A percentile compares a stretch with the other conserved stretches of the same genome.
These are phyloP conservation scores for Ephestia elutella DNA, from an alignment of 1,140 invertebrate species.

Conservation along the genomic window DNA sequence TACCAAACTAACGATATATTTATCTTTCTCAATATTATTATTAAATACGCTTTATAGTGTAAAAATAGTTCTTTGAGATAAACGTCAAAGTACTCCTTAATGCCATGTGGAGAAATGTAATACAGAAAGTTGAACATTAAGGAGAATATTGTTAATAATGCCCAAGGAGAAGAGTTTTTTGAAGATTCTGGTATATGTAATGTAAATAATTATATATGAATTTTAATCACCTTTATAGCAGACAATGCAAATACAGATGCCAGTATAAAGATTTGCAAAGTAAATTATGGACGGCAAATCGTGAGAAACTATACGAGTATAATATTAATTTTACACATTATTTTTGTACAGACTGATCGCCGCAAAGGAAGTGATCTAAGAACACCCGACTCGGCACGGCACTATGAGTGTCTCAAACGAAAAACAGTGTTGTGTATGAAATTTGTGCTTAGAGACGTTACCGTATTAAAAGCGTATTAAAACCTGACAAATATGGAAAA, in stretches of 20 bases:
- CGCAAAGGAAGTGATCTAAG: slow-evolving; percentile 1
- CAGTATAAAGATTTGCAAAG: slow-evolving; percentile 19
- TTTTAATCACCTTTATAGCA: slow-evolving; percentile 30
- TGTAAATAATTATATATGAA: slow-evolving; percentile 35
- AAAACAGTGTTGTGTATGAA: background rate
- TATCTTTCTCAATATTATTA: slow-evolving; percentile 49
- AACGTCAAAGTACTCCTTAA: slow-evolving; percentile 53
- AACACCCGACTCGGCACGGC: background rate
- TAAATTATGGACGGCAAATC: slow-evolving; percentile 27
- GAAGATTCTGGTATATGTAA: slow-evolving; percentile 27
- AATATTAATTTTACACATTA: slow-evolving; percentile 44
- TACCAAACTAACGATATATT: slow-evolving; percentile 69
- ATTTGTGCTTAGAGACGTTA: too few relatives aligned
- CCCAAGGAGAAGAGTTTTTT: slow-evolving; percentile 32
- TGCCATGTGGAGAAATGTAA: slow-evolving; percentile 31
- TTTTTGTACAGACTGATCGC: slow-evolving; percentile 12
- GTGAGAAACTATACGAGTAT: slow-evolving; percentile 25
- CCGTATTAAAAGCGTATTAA: too few relatives aligned
- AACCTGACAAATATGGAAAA: too few relatives aligned
- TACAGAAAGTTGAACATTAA: slow-evolving; percentile 18
- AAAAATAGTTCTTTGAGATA: slow-evolving; percentile 68
- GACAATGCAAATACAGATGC: slow-evolving; percentile 26
- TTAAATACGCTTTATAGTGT: slow-evolving; percentile 60
- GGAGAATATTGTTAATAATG: slow-evolving; percentile 54
- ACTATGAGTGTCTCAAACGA: background rate